Base-by-base conservation (phyloP, 2,888 invertebrate genomes). In the Pteria penguin region DNA sequence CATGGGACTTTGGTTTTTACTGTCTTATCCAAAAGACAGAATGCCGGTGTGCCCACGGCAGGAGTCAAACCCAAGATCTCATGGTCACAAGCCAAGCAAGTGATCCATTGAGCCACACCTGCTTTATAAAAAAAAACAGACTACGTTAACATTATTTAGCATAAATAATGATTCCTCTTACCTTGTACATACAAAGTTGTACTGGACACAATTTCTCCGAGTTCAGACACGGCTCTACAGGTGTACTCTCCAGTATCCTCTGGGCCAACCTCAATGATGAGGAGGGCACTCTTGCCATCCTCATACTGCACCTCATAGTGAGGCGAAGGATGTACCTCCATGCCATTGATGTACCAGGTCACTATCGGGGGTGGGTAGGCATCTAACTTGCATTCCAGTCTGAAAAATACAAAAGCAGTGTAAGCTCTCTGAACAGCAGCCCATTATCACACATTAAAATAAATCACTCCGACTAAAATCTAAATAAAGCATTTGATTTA, bases 191-290 rank as follows among this genome's bases (percentile, higher is more conserved):
- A 89, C 22, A 99, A 93, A 1, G 97, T 96, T 8, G 98, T 97
- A 5, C 98, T 97, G 55, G 98, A 98, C 0, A 97, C 96, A 24
- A 98, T 98, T 93, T 98, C 97, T 73, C 98, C 98, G 72, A 98
- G 93, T 85, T 97, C 97, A 88, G 98, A 98, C 63, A 96, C 95
- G 54, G 98, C 98, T 75, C 97, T 95, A 91, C 98, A 97, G 1
- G 98, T 98, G 92, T 98, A 98, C 54, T 97, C 97, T 61, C 98
- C 98, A 1, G 97, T 97, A 93, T 99, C 99, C 92, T 97, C 97
- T 27, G 98, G 97, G 22, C 87, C 86, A 31, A 91, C 90, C 76
- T 92, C 90, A 61, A 89, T 89, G 67, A 91, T 90, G 22, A 91
- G 87, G 60, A 91, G 85, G 3, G 88, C 82, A 61, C 86, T 86